phyloP scores from a whole-genome alignment of 2,888 invertebrate genomes.

The Aplocera efformata region DNA sequence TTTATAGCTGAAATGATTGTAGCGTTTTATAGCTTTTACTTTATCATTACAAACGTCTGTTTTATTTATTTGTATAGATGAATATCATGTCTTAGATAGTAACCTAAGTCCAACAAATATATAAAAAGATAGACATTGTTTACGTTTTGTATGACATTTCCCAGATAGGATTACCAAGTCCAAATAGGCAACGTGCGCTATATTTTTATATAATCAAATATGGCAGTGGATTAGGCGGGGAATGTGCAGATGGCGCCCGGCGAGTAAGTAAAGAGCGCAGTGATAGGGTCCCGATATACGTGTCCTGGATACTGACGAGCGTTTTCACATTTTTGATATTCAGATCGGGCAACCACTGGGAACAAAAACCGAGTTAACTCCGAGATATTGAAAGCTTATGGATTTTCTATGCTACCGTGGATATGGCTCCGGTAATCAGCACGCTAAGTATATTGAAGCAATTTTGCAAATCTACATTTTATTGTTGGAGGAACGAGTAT shows the following conservation, averaged over 20 bases:
- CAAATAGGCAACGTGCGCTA: slow-evolving; percentile 39
- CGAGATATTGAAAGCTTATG: slow-evolving; percentile 78
- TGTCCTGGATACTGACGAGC: slow-evolving; percentile 75
- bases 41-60: too few species aligned
- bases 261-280: slow-evolving; percentile 77
- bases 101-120: too few species aligned
- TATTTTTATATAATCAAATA: slow-evolving; percentile 74
- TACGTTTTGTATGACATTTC: not conserved
- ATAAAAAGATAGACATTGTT: too few species aligned
- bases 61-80: too few species aligned
- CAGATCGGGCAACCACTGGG: slow-evolving; percentile 74
- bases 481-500: slow-evolving; percentile 13
- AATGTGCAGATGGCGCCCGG: slow-evolving; percentile 76
- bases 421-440: slow-evolving; percentile 59
- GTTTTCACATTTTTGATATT: slow-evolving; percentile 78
- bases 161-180: slow-evolving; percentile 4
- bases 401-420: slow-evolving; percentile 72
- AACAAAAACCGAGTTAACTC: slow-evolving; percentile 77
- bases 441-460: slow-evolving; percentile 37
- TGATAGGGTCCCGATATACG: slow-evolving; percentile 79
- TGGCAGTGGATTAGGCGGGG: slow-evolving; percentile 72
- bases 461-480: slow-evolving; percentile 28
- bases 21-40: too few species aligned
- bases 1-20: too few species aligned
- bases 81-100: too few species aligned